phyloP scores from a whole-genome alignment of 2,888 invertebrate genomes.

The Drosophila siamana region DNA sequence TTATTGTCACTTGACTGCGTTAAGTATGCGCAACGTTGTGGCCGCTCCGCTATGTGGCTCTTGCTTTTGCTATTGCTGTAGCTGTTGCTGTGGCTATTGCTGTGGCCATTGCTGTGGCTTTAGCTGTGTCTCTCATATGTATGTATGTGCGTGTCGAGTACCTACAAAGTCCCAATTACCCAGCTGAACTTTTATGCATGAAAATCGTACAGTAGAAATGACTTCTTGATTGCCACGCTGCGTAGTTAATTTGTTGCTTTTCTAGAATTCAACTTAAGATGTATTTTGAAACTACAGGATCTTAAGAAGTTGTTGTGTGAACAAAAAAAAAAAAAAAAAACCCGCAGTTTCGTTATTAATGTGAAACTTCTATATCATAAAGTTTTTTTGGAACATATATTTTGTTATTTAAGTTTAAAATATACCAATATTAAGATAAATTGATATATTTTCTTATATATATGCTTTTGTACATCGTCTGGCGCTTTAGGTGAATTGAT shows the following conservation, averaged over 20 bases:
- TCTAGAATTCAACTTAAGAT: neutral
- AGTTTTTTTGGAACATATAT: no score
- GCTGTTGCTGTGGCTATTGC: conserved; percentile 3
- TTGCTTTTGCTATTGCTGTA: neutral
- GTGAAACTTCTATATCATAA: no score
- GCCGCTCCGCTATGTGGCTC: conserved; percentile 31
- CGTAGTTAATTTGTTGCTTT: neutral
- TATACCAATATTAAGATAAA: no score
- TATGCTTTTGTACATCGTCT: no score
- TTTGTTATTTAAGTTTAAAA: no score
- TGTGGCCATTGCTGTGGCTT: neutral
- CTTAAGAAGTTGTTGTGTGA: neutral
- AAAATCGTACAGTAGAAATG: neutral
- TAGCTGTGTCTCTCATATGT: neutral
- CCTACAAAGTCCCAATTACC: conserved; percentile 20
- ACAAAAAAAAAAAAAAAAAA: neutral
- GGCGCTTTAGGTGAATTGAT: no score
- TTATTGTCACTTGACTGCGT: conserved; percentile 79
- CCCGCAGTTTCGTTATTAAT: no score
- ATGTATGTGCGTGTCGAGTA: conserved; percentile 10
- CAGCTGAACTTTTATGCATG: conserved; percentile 8
- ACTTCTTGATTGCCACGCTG: neutral
- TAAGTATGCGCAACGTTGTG: conserved; percentile 79
- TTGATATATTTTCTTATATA: no score
- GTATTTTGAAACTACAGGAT: neutral